Evolutionary conservation across 2,888 invertebrate genomes (phyloP).

Genomic region (Polydesmus complanatus): DNA sequence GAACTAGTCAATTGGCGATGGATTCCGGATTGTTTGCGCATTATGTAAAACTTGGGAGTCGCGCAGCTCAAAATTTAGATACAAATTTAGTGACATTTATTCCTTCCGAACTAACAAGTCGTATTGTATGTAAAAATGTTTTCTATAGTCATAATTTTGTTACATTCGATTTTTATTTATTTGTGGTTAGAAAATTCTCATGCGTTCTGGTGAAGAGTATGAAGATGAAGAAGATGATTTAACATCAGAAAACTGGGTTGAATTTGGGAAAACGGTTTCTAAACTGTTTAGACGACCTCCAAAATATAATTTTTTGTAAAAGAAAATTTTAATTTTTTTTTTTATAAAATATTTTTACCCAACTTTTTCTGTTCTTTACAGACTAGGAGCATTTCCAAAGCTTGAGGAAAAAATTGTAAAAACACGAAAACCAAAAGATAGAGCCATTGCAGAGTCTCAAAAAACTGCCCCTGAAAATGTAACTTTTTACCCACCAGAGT

Average conservation of each 20-base stretch:
- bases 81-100: constrained; percentile 4
- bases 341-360: not conserved
- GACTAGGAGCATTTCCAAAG: not conserved
- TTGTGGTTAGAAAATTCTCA: not conserved
- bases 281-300: not conserved
- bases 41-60: not conserved
- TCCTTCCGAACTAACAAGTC: not conserved
- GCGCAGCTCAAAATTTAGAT: not conserved
- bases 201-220: not conserved
- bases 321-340: not conserved
- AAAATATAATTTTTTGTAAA: not conserved
- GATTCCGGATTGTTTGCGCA: constrained; percentile 3
- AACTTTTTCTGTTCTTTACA: not conserved
- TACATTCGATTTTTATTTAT: not conserved
- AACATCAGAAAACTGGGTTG: not conserved
- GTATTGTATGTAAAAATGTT: not conserved
- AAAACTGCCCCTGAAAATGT: not conserved
- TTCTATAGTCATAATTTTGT: not conserved
- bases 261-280: not conserved
- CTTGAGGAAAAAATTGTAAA: not conserved
- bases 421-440: not conserved
- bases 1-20: not conserved
- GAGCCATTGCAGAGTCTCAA: not conserved
- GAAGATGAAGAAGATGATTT: not conserved
- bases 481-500: not conserved